Evolutionary conservation across 1,140 invertebrate genomes (phyloP).

Genomic region (Drosophila athabasca): DNA sequence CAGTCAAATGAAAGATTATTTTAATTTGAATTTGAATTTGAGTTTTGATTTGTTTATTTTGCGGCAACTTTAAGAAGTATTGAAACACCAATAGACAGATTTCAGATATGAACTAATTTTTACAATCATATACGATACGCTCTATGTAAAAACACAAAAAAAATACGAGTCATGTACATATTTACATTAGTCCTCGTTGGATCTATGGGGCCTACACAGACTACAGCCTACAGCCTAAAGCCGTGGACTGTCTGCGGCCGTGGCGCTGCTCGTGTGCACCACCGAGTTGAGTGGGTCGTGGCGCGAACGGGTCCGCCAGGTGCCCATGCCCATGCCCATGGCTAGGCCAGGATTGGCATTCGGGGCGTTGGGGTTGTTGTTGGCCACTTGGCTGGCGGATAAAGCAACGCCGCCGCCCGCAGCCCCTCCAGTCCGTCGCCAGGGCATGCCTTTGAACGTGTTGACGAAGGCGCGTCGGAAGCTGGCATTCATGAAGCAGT

Average conservation of each 20-base stretch:
- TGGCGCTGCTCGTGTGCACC: constrained; percentile 50
- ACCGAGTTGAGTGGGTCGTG: constrained; percentile 60
- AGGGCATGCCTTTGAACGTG: constrained; percentile 69
- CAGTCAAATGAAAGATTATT: no score
- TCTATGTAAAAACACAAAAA: constrained; percentile 16
- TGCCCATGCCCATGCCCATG: constrained; percentile 49
- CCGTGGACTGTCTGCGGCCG: constrained; percentile 51
- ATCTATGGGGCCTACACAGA: no score
- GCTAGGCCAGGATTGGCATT: constrained; percentile 25
- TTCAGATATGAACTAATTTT: constrained; percentile 25
- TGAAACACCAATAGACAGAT: constrained; percentile 60
- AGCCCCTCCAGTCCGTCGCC: constrained; percentile 25
- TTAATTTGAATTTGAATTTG: neutral
- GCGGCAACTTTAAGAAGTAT: constrained; percentile 60
- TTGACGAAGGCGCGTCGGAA: constrained; percentile 90
- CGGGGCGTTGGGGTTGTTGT: constrained; percentile 10
- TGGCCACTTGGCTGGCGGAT: constrained; percentile 60
- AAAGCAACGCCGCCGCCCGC: constrained; percentile 1
- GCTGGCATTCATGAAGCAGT: constrained; percentile 97
- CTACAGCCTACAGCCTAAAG: constrained; percentile 37
- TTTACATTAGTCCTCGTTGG: constrained; percentile 17
- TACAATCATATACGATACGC: constrained; percentile 9
- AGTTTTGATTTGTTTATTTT: constrained; percentile 45
- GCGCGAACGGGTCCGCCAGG: constrained; percentile 58
- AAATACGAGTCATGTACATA: constrained; percentile 13